Conservation (phyloP, 37 sponge, comb jelly and placozoan genomes). For the Cliona cf. orientalis region DNA sequence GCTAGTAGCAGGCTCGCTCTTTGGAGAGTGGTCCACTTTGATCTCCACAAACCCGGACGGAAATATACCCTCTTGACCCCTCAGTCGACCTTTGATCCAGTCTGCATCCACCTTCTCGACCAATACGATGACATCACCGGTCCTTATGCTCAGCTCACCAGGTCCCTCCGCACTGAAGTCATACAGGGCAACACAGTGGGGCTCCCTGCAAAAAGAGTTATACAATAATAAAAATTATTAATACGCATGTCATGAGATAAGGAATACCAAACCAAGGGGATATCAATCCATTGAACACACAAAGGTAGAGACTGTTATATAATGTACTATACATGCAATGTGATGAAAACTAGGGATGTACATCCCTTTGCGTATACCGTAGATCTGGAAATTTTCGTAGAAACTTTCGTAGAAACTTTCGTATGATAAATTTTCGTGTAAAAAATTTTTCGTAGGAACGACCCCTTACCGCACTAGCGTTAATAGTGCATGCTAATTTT, state of each 20-base stretch:
- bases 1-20: too few relatives aligned
- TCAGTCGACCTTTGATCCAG: conserved; percentile 76
- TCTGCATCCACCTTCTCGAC: conserved; percentile 56
- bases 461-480: too few relatives aligned
- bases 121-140: conserved; percentile 74
- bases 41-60: conserved; percentile 79
- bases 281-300: not conserved
- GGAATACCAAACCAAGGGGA: not conserved
- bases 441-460: too few relatives aligned
- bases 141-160: conserved; percentile 61
- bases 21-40: conserved; percentile 55
- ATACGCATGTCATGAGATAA: not conserved
- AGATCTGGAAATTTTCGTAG: too few relatives aligned
- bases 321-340: too few relatives aligned
- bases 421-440: too few relatives aligned
- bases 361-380: too few relatives aligned
- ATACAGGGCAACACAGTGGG: conserved; percentile 69
- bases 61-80: conserved; percentile 64
- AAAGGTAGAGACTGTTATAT: too few relatives aligned
- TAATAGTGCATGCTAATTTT: too few relatives aligned
- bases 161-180: conserved; percentile 55
- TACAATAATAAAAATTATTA: too few relatives aligned
- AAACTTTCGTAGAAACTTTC: too few relatives aligned
- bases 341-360: too few relatives aligned
- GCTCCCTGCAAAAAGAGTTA: conserved; percentile 27